Evolutionary conservation across 2,113 vertebrate species (phyloP).

Genomic region (Limanda limanda): DNA sequence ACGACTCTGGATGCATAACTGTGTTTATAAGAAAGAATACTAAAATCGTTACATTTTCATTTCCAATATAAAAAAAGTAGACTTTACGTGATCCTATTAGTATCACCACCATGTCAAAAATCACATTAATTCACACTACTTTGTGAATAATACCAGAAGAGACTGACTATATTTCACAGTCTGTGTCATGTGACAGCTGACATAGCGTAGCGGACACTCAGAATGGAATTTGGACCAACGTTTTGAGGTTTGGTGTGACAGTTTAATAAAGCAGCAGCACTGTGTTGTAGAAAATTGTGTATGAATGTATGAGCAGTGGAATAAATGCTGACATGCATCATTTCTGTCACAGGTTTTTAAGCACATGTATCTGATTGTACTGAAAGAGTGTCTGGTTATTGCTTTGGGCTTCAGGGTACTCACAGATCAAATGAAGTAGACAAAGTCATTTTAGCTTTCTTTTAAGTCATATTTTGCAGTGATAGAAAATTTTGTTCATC

Average conservation of each 20-base stretch:
- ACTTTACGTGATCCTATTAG: not conserved
- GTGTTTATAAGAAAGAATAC: not conserved
- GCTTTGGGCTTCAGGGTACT: not conserved
- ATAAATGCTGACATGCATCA: not conserved
- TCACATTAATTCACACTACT: slow-evolving; percentile 8
- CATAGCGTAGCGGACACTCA: slow-evolving; percentile 8
- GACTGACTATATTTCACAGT: slow-evolving; percentile 3
- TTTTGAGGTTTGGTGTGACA: slow-evolving; percentile 5
- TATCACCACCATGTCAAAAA: not conserved
- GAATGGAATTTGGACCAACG: slow-evolving; percentile 30
- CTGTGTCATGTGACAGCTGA: slow-evolving; percentile 10
- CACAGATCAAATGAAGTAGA: not conserved
- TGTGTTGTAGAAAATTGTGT: not conserved
- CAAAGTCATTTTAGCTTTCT: no score
- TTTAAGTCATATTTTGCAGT: no score
- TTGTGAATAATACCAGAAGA: slow-evolving; percentile 16
- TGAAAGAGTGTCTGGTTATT: not conserved
- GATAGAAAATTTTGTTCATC: no score
- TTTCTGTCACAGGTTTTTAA: not conserved
- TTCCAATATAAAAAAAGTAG: not conserved
- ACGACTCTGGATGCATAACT: not conserved
- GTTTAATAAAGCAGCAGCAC: slow-evolving; percentile 3
- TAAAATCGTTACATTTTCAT: not conserved
- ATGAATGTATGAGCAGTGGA: no score
- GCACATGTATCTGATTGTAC: not conserved